A percentile compares a stretch with the other conserved stretches of the same genome.
Conservation (phyloP, 2,113 vertebrate species). For the Eurystomus gularis region DNA sequence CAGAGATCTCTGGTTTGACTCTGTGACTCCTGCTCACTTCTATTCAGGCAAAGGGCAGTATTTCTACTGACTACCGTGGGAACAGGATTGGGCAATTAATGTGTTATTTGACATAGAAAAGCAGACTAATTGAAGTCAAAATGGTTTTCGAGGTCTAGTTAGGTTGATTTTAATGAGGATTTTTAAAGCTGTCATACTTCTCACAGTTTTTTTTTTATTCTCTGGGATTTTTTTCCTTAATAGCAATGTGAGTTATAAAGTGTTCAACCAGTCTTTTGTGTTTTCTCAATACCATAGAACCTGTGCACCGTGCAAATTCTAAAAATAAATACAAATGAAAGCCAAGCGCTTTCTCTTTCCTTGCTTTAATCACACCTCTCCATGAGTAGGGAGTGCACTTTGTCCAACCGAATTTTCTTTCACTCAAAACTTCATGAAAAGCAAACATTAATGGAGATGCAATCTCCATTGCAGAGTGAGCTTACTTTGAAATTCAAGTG, state of each 20-base stretch:
- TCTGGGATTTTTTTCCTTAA: not conserved
- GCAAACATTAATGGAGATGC: not conserved
- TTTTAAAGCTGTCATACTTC: constrained; percentile 9
- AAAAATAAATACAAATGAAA: constrained; percentile 46
- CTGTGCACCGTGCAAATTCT: not conserved
- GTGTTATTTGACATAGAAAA: not conserved
- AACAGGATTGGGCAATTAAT: not conserved
- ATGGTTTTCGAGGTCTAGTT: constrained; percentile 15
- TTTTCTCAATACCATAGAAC: not conserved
- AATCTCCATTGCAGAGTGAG: not conserved
- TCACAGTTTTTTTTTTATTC: not conserved
- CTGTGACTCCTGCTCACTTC: not conserved
- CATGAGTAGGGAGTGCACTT: not conserved
- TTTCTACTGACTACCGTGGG: not conserved
- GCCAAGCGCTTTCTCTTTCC: not conserved
- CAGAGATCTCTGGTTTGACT: not conserved
- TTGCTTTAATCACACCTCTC: constrained; percentile 3
- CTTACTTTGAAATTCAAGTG: constrained; percentile 21
- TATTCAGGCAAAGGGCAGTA: not conserved
- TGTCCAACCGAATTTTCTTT: constrained; percentile 12
- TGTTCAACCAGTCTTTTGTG: constrained; percentile 33
- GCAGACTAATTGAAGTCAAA: constrained; percentile 27
- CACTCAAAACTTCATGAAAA: not conserved
- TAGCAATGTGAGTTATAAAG: not conserved
- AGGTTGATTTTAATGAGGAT: constrained; percentile 47